These are phyloP conservation scores for Ophioderma brevispina DNA, from an alignment of 35 echinoderm and acorn worm species.

Conservation along the genomic window DNA sequence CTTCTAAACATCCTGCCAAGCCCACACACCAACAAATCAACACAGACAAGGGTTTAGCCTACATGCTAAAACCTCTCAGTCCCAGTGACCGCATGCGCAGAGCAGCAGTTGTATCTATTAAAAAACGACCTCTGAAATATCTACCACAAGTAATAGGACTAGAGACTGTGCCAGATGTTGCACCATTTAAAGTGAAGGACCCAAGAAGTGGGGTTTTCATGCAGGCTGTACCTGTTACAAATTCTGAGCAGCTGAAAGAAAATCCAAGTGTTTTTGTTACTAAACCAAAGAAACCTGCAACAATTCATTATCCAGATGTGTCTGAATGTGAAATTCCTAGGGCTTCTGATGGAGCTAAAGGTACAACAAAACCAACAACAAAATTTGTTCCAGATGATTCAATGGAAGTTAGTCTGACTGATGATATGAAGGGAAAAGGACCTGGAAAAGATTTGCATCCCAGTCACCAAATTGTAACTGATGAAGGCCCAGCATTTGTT, in stretches of 20 bases:
- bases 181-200: constrained; percentile 25
- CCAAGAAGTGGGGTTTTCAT: constrained; percentile 46
- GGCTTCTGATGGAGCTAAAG: neutral
- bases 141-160: constrained; percentile 10
- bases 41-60: constrained; percentile 35
- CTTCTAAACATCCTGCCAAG: neutral
- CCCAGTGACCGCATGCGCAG: neutral
- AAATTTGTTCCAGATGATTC: constrained; percentile 11
- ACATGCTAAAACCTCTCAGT: constrained; percentile 20
- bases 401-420: neutral
- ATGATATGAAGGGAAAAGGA: neutral
- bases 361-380: neutral
- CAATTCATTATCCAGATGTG: neutral
- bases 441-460: neutral
- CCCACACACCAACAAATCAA: constrained; percentile 15
- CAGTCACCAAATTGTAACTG: constrained; percentile 37
- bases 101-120: neutral
- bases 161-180: neutral
- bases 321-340: neutral
- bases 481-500: constrained; percentile 63
- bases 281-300: neutral
- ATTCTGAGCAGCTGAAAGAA: constrained; percentile 32
- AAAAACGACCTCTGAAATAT: neutral
- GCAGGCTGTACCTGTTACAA: constrained; percentile 47
- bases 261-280: constrained; percentile 9